Conservation (phyloP, 2,888 invertebrate species). For the Leucophora obtusa region DNA sequence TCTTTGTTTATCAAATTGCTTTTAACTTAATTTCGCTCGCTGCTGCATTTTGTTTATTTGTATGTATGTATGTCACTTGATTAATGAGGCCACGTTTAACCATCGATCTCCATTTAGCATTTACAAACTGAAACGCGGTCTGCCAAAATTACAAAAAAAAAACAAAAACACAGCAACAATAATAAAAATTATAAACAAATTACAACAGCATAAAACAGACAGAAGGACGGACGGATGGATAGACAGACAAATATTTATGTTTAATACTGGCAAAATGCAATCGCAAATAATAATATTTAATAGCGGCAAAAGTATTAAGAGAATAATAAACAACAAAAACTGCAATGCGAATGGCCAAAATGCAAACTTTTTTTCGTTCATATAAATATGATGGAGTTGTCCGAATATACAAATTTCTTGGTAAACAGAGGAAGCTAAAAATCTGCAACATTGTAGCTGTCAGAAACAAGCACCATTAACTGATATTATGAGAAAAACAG, state of each 20-base stretch:
- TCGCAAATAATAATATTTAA: slow-evolving; percentile 49
- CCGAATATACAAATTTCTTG: neutral
- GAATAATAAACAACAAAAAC: slow-evolving; percentile 43
- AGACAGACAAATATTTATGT: slow-evolving; percentile 29
- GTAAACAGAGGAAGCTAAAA: slow-evolving; percentile 55
- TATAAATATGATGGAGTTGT: neutral
- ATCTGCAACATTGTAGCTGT: slow-evolving; percentile 40
- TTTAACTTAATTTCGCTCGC: too few relatives aligned
- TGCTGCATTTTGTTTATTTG: neutral
- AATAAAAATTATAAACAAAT: slow-evolving; percentile 60
- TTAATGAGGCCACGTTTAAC: slow-evolving; percentile 76
- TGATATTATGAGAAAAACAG: neutral
- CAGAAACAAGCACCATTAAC: slow-evolving; percentile 18
- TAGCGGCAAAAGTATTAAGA: slow-evolving; percentile 58
- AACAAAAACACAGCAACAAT: slow-evolving; percentile 6
- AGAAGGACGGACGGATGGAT: slow-evolving; percentile 20
- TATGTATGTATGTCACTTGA: slow-evolving; percentile 73
- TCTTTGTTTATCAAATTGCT: too few relatives aligned
- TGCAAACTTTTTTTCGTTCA: slow-evolving; percentile 14
- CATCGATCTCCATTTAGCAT: slow-evolving; percentile 77
- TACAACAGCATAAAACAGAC: slow-evolving; percentile 47
- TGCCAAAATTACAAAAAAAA: slow-evolving; percentile 48
- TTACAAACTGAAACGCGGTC: slow-evolving; percentile 66
- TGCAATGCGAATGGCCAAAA: slow-evolving; percentile 42
- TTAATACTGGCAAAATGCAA: slow-evolving; percentile 33